Conservation (phyloP, 2,888 invertebrate species). For the Apamea monoglypha region DNA sequence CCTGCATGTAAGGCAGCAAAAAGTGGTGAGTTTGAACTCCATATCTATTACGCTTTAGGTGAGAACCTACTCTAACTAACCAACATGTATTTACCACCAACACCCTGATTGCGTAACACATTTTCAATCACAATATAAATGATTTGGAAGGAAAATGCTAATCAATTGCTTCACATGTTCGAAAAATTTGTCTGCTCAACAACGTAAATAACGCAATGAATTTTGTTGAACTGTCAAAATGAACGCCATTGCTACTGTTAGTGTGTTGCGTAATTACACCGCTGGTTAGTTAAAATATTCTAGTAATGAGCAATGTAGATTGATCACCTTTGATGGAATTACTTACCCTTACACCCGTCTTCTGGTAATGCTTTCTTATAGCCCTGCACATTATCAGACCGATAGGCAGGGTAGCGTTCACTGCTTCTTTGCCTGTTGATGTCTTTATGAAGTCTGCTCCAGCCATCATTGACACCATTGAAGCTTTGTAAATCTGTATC, state of each 20-base stretch:
- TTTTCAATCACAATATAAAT: too few species aligned
- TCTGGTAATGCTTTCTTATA: conserved; percentile 94
- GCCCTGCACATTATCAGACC: conserved; percentile 98
- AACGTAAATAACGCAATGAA: too few species aligned
- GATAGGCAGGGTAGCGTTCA: conserved; percentile 97
- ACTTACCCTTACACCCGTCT: conserved; percentile 92
- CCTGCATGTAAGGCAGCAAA: background rate
- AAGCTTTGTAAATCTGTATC: conserved; percentile 95
- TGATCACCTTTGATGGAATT: background rate
- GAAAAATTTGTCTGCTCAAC: too few species aligned
- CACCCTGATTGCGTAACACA: too few species aligned
- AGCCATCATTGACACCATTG: conserved; percentile 98
- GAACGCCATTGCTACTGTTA: too few species aligned
- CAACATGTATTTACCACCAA: background rate
- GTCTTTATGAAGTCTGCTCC: conserved; percentile 99
- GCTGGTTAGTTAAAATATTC: background rate
- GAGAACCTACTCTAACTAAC: background rate
- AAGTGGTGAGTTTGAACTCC: background rate
- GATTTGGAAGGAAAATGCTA: too few species aligned
- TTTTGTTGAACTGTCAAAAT: too few species aligned
- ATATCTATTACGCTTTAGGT: background rate
- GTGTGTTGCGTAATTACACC: too few species aligned
- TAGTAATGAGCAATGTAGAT: background rate
- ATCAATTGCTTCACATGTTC: too few species aligned
- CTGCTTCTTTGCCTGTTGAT: conserved; percentile 98